A percentile compares a stretch with the other conserved stretches of the same genome.
Evolutionary conservation across 2,888 invertebrate genomes (phyloP).

Genomic region (Drosophila monieri): DNA sequence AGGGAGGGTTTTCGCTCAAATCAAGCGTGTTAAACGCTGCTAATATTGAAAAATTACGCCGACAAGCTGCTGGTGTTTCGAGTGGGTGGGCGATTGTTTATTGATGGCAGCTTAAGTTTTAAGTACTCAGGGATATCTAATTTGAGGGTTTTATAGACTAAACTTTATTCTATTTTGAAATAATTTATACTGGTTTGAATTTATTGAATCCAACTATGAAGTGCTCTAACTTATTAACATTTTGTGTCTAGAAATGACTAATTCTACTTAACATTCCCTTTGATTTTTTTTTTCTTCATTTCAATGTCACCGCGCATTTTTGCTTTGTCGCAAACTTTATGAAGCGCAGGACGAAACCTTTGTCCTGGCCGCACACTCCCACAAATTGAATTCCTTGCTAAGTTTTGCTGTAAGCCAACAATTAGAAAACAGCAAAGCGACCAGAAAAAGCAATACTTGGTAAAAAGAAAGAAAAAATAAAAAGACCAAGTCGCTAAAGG

Average conservation of each 20-base stretch:
- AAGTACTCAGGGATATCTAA: not conserved
- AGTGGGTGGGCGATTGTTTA: slow-evolving; percentile 23
- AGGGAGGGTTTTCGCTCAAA: slow-evolving; percentile 52
- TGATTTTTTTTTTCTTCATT: slow-evolving; percentile 44
- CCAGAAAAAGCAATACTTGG: slow-evolving; percentile 49
- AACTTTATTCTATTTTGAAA: too few relatives aligned
- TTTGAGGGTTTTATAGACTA: not conserved
- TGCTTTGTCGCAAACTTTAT: slow-evolving; percentile 69
- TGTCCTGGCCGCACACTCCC: slow-evolving; percentile 36
- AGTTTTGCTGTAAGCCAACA: slow-evolving; percentile 81
- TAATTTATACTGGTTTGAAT: too few relatives aligned
- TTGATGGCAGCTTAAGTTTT: slow-evolving; percentile 20
- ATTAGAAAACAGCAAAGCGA: slow-evolving; percentile 80
- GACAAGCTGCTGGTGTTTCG: slow-evolving; percentile 8
- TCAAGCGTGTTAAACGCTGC: slow-evolving; percentile 75
- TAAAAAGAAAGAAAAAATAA: slow-evolving; percentile 6
- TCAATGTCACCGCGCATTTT: slow-evolving; percentile 73
- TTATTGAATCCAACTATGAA: not conserved
- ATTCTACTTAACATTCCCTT: slow-evolving; percentile 23
- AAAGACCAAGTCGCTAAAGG: slow-evolving; percentile 44
- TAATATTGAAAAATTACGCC: slow-evolving; percentile 75
- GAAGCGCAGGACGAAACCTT: slow-evolving; percentile 59
- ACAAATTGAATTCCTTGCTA: slow-evolving; percentile 79
- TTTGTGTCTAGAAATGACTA: slow-evolving; percentile 6
- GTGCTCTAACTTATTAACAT: slow-evolving; percentile 18